Evolutionary conservation across 2,113 vertebrate genomes (phyloP), one percentile per base, ranked within the genome.

Genomic region (Sinocyclocheilus anshuiensis): DNA sequence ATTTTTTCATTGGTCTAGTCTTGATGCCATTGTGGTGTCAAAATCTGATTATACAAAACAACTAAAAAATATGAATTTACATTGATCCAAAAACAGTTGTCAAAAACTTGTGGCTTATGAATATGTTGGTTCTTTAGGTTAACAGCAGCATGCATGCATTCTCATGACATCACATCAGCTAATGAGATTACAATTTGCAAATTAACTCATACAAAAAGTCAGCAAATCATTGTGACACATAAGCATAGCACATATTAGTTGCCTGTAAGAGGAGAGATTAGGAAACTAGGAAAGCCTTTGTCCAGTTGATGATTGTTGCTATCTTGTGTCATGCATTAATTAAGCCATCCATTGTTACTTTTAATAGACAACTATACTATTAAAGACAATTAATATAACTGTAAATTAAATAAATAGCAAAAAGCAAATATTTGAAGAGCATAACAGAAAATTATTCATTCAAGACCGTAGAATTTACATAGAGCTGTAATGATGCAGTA

Each of bases 141-240:
- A 45, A 42, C 36, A 39, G 22, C 69, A 74, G 71, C 36, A 42
- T 36, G 18, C 20, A 42, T 20, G 7, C 71, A 74, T 74, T 45
- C 36, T 42, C 36, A 12, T 45, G 36, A 74, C 20, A 74, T 22
- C 71, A 42, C 33, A 74, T 74, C 36, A 45, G 20, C 9, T 74
- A 74, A 74, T 74, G 71, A 74, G 71, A 45, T 42, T 74, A 74
- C 36, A 74, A n/a, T 42, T 74, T n/a, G 18, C 71, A 39, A 39
- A 71, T 71, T 71, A 71, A 71, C 67, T 72, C 33, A 22, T 42
- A 72, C 33, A 72, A 74, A 33, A 39, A 74, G 71, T 74, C 71
- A 74, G 10, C 36, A 74, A n/a, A n/a, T 74, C 18, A 4, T 45
- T 39, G 71, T 36, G 71, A 74, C 20, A 45, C 71, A 55, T 55